These are phyloP conservation scores for Tokudaia tokunoshimensis DNA, from an alignment of 2,797 vertebrate species.

Conservation along the genomic window DNA sequence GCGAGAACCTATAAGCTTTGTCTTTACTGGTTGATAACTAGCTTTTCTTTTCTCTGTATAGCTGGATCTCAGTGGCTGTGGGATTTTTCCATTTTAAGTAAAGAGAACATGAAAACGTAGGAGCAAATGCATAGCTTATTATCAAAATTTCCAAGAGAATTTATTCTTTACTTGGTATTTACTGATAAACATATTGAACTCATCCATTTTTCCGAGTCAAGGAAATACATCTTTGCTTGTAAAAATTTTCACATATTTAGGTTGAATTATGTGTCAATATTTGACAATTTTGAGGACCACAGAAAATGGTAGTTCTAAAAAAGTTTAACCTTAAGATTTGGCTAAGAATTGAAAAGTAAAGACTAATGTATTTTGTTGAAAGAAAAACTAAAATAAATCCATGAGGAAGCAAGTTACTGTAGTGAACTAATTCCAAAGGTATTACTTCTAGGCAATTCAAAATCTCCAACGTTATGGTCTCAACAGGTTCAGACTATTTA, in stretches of 20 bases:
- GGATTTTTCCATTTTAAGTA: neutral
- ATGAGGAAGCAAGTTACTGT: neutral
- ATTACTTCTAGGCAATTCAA: conserved; percentile 40
- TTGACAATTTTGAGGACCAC: neutral
- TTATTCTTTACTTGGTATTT: neutral
- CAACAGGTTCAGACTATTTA: neutral
- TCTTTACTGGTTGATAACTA: neutral
- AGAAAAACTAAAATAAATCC: neutral
- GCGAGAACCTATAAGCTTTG: neutral
- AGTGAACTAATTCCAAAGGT: conserved; percentile 9
- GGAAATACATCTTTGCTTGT: neutral
- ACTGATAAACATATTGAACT: neutral
- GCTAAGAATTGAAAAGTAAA: neutral
- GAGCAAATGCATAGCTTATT: neutral
- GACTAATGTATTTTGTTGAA: neutral
- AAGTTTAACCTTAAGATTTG: conserved; percentile 6
- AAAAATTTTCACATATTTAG: conserved; percentile 53
- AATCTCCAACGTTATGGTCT: conserved; percentile 14
- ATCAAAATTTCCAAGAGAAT: conserved; percentile 15
- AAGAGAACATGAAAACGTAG: neutral
- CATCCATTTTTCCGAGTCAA: neutral
- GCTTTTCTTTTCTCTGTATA: neutral
- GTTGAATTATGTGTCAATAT: neutral
- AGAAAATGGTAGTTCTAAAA: conserved; percentile 19
- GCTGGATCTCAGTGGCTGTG: neutral